Evolutionary conservation across 64 coral and sea anemone species (phyloP).

Genomic region (Montipora efflorescens): DNA sequence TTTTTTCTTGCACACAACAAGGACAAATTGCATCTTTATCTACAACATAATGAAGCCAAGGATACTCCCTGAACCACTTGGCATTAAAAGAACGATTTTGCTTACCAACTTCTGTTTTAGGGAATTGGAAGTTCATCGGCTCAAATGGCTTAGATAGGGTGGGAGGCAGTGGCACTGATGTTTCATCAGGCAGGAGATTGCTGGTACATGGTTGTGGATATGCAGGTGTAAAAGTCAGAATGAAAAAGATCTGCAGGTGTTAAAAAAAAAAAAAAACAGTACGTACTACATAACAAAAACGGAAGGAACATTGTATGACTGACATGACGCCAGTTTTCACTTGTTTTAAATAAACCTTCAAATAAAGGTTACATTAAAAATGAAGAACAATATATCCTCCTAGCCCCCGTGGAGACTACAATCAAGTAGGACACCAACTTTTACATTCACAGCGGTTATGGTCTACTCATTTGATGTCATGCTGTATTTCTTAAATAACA

Average conservation of each 20-base stretch:
- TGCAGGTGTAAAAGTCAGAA: constrained; percentile 4
- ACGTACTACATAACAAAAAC: constrained; percentile 36
- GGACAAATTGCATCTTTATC: constrained; percentile 64
- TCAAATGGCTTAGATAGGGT: constrained; percentile 43
- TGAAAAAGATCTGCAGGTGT: too few relatives aligned
- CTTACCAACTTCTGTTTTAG: constrained; percentile 48
- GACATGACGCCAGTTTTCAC: constrained; percentile 56
- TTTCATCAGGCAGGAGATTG: constrained; percentile 36
- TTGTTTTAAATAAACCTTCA: constrained; percentile 27
- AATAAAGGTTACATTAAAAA: constrained; percentile 40
- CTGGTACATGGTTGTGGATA: constrained; percentile 13
- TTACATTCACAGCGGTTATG: constrained; percentile 25
- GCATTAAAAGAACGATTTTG: constrained; percentile 63
- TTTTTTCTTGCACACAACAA: constrained; percentile 53
- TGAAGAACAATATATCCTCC: constrained; percentile 45
- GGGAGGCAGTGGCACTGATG: constrained; percentile 23
- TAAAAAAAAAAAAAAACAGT: constrained; percentile 3
- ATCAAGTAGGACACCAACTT: constrained; percentile 55
- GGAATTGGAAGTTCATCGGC: constrained; percentile 46
- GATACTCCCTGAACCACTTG: constrained; percentile 54
- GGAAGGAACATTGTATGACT: constrained; percentile 58
- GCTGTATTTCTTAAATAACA: constrained; percentile 12
- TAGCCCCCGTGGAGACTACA: not conserved
- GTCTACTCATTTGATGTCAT: constrained; percentile 45
- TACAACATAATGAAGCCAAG: constrained; percentile 42